These are phyloP conservation scores for Odontomachus brunneus DNA, from an alignment of 1,140 invertebrate genomes.

Conservation along the genomic window DNA sequence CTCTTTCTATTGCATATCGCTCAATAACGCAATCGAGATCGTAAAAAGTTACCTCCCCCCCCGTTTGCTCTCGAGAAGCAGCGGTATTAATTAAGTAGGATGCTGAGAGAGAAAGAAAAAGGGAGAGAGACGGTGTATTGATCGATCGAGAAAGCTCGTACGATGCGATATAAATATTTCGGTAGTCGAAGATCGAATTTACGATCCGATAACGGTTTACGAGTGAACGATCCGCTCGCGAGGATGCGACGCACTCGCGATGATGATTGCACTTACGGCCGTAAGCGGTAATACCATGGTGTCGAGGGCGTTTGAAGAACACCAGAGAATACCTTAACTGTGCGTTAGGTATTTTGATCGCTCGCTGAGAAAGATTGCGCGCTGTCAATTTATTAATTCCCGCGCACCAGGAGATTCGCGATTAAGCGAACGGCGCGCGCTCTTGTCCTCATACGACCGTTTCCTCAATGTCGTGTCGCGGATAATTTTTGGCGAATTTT, in stretches of 20 bases:
- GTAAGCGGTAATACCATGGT: constrained; percentile 23
- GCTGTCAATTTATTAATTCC: constrained; percentile 35
- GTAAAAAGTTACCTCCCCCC: neutral
- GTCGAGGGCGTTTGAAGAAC: constrained; percentile 23
- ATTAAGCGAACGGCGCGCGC: constrained; percentile 6
- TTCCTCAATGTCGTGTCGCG: neutral
- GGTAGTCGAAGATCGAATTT: constrained; percentile 50
- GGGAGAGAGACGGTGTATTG: neutral
- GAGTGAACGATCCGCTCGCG: constrained; percentile 21
- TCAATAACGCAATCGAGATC: neutral
- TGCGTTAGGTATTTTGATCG: constrained; percentile 31
- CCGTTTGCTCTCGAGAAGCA: neutral
- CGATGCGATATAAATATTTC: constrained; percentile 45
- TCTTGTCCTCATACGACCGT: neutral
- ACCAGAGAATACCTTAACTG: constrained; percentile 25
- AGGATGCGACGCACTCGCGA: neutral
- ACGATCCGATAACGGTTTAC: constrained; percentile 46
- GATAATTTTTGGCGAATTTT: neutral
- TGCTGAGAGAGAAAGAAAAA: neutral
- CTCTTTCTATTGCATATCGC: neutral
- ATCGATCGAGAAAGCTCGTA: neutral
- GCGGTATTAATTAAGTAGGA: constrained; percentile 21
- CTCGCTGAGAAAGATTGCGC: constrained; percentile 13
- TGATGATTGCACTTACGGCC: constrained; percentile 24
- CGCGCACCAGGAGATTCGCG: neutral